Base-by-base conservation (phyloP, 2,797 vertebrate species). In the Thripadectes ignobilis region DNA sequence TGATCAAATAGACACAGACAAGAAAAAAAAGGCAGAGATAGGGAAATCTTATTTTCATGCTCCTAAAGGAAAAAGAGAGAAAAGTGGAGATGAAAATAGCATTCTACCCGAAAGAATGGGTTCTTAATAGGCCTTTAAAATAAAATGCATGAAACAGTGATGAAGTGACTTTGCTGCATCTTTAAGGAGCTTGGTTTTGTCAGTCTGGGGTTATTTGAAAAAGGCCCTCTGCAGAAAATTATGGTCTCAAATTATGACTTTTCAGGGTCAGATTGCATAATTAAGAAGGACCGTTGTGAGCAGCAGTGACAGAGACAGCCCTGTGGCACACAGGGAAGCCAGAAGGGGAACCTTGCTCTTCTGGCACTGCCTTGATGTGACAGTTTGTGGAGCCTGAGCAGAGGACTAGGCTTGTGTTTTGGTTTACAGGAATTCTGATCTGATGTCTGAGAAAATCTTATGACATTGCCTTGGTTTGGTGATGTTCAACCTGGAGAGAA, bases 61-160 rank as follows among this genome's bases (percentile, higher is more conserved):
- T 91, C 63, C 48, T 15, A 36, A 54, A 79, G 34, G 43, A 34
- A 76, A 81, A 81, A 72, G 54, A 59, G 55, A 67, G 39, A 27
- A 34, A 51, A 12, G n/a, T 19, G 7, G 61, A 77, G 49, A 77
- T 85, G 30, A 86, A 83, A 94, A 94, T 74, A 89, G 41, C 80
- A 83, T 93, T 91, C 61, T 80, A 9, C 80, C 41, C 65, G 66
- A 92, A 87, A 89, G 49, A 94, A 95, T 73, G 48, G 16, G 29
- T 81, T 89, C 69, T 95, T 94, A 93, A 76, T 71, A 84, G 62
- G 51, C 36, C 41, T 95, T 88, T 95, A 86, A 89, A 82, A 84
- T 75, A 62, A 88, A 92, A 63, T 68, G 45, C 49, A 30, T 52
- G 73, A 73, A 91, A 82, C 45, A 66, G 34, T 23, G 51, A 79